These are phyloP conservation scores for Maccullochella peelii DNA, from an alignment of 2,113 vertebrate species.

Conservation along the genomic window DNA sequence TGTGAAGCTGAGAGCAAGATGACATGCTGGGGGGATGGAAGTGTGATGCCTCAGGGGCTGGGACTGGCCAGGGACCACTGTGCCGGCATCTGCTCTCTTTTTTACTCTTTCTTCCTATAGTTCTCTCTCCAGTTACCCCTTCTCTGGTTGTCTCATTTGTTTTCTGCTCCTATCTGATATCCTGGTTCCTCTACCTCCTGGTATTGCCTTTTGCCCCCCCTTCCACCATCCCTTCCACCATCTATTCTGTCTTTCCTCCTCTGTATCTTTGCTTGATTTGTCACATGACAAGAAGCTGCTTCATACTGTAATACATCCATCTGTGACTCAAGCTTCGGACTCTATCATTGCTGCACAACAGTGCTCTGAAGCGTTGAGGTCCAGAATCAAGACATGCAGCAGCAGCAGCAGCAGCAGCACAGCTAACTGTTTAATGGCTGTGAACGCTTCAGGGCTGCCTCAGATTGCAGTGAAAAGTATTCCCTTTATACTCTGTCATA, in stretches of 20 bases:
- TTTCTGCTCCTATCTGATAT: background rate
- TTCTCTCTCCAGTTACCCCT: constrained; percentile 4
- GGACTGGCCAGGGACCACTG: constrained; percentile 76
- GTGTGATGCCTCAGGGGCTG: constrained; percentile 68
- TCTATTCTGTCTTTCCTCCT: constrained; percentile 3
- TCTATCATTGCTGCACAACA: constrained; percentile 24
- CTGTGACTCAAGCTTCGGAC: constrained; percentile 46
- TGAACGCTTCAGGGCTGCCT: constrained; percentile 5
- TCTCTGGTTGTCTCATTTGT: background rate
- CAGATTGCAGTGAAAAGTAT: constrained; percentile 3
- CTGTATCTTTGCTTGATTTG: constrained; percentile 7
- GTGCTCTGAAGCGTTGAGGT: constrained; percentile 15
- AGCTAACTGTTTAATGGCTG: background rate
- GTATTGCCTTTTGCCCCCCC: background rate
- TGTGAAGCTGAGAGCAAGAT: constrained; percentile 52
- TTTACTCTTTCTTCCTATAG: constrained; percentile 20
- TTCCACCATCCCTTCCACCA: background rate
- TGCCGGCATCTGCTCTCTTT: constrained; percentile 77
- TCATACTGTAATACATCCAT: constrained; percentile 36
- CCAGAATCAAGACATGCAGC: constrained; percentile 21
- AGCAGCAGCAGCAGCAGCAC: background rate
- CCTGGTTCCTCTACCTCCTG: constrained; percentile 12
- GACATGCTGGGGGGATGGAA: constrained; percentile 71
- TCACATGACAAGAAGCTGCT: constrained; percentile 53
- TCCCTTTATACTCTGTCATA: background rate